These are phyloP conservation scores for Gorsachius magnificus DNA, from an alignment of 2,797 vertebrate genomes.

Conservation along the genomic window DNA sequence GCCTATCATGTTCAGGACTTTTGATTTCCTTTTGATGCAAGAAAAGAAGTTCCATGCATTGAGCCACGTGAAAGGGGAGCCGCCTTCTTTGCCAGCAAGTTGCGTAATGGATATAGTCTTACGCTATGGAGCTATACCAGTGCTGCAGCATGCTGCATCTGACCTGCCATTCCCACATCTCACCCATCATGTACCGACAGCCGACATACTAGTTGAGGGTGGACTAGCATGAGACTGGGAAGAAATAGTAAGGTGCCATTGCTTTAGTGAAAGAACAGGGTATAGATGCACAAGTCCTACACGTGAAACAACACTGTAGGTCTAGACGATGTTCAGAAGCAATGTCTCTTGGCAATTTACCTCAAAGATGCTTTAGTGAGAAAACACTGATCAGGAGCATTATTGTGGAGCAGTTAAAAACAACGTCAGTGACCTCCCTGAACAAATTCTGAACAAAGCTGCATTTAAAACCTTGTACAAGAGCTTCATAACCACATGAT, in stretches of 20 bases:
- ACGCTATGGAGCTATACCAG: not conserved
- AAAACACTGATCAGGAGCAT: not conserved
- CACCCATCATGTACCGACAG: fast-evolving
- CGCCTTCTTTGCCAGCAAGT: not conserved
- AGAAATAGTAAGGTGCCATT: not conserved
- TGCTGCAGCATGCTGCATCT: not conserved
- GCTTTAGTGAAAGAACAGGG: not conserved
- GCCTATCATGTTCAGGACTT: not conserved
- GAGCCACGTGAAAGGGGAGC: not conserved
- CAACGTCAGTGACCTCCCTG: fast-evolving
- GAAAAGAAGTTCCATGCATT: not conserved
- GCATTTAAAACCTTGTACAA: fast-evolving
- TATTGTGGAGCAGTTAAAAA: not conserved
- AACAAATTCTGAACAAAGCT: not conserved
- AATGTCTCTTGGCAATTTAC: not conserved
- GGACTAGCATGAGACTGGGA: not conserved
- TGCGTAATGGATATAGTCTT: fast-evolving
- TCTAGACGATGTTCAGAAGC: not conserved
- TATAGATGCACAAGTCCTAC: not conserved
- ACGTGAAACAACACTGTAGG: not conserved
- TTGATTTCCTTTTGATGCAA: not conserved
- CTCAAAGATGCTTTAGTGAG: not conserved
- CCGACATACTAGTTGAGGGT: not conserved
- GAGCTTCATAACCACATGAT: not conserved
- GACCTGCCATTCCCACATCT: not conserved